Evolutionary conservation across 2,888 invertebrate genomes (phyloP).

Genomic region (Ichneumoninae sp.): DNA sequence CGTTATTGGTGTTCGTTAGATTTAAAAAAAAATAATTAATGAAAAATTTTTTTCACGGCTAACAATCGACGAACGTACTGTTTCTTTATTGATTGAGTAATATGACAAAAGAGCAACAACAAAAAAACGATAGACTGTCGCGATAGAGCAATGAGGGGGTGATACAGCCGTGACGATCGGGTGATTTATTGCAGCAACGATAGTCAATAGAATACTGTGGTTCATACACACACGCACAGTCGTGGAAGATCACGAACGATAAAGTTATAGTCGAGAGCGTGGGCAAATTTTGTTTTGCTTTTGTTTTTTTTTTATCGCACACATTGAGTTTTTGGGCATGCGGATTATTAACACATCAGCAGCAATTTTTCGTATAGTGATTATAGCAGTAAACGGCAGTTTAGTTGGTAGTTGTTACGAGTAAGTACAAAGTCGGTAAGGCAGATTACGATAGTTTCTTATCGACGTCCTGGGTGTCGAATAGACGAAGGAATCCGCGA

Average conservation of each 20-base stretch:
- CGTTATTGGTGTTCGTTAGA: neutral
- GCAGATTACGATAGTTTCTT: neutral
- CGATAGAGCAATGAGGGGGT: conserved; percentile 46
- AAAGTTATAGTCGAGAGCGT: conserved; percentile 33
- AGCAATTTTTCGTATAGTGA: conserved; percentile 25
- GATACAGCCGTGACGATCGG: conserved; percentile 49
- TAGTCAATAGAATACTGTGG: conserved; percentile 13
- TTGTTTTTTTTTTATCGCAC: conserved; percentile 30
- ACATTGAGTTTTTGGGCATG: conserved; percentile 50
- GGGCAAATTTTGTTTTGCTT: conserved; percentile 64
- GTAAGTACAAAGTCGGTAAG: neutral
- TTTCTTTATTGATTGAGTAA: neutral
- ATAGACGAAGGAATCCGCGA: neutral
- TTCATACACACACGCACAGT: conserved; percentile 18
- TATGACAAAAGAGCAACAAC: neutral
- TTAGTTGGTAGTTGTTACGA: neutral
- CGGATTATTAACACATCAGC: conserved; percentile 44
- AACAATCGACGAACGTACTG: neutral
- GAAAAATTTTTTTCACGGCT: neutral
- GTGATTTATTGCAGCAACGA: conserved; percentile 24
- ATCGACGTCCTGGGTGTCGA: conserved; percentile 37
- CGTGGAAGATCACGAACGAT: conserved; percentile 39
- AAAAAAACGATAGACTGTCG: conserved; percentile 41
- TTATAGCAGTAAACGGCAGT: neutral
- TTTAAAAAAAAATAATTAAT: neutral